Conservation (phyloP, 2,797 vertebrate genomes). For the Nasua narica region DNA sequence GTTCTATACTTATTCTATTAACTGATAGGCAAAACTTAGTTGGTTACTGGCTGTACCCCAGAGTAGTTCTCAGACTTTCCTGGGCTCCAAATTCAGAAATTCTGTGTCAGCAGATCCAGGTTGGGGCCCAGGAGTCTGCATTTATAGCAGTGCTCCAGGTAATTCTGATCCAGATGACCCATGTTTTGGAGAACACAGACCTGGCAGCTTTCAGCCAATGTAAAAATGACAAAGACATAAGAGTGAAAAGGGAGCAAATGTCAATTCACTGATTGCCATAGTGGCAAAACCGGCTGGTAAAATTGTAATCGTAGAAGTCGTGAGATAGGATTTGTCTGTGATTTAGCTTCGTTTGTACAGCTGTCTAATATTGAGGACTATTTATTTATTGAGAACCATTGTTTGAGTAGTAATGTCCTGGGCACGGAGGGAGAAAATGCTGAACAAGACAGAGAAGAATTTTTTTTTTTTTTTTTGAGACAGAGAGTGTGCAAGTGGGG, state of each 20-base stretch:
- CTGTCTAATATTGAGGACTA: background rate
- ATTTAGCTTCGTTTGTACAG: background rate
- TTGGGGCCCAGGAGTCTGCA: background rate
- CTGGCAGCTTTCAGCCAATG: background rate
- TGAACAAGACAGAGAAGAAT: background rate
- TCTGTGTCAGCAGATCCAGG: background rate
- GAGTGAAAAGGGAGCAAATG: background rate
- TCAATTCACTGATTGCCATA: background rate
- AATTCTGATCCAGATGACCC: background rate
- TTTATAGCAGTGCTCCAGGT: background rate
- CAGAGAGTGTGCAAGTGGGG: background rate
- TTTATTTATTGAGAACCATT: background rate
- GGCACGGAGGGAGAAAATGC: background rate
- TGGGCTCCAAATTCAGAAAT: background rate
- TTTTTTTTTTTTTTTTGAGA: background rate
- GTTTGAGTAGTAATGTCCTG: background rate
- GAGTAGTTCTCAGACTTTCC: background rate
- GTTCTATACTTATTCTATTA: constrained; percentile 65
- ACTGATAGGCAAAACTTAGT: constrained; percentile 64
- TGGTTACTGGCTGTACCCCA: background rate
- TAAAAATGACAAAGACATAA: background rate
- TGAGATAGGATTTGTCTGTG: background rate
- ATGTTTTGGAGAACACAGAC: background rate
- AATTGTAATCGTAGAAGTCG: background rate
- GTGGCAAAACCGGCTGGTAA: background rate